Evolutionary conservation across 1,140 invertebrate species (phyloP), one percentile per base, ranked within the genome.

Genomic region (Papilio polyxenes): DNA sequence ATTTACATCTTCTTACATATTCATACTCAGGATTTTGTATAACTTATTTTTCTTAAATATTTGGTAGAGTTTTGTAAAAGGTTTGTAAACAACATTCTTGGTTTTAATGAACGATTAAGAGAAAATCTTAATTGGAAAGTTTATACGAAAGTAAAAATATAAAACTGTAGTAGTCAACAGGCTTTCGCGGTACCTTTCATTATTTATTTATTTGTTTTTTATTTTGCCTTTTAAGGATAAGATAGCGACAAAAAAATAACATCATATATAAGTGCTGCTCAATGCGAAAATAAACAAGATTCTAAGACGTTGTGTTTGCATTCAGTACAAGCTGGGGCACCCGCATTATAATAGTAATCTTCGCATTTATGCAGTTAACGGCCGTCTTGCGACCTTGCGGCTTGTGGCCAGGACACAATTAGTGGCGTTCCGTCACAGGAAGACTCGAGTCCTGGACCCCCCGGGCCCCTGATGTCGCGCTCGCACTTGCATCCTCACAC

Each of bases 321-420:
- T 69, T 81, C 89, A 56, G 62, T 90, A 82, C 87, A 3, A 3
- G 44, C 79, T 78, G 78, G 48, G 72, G 84, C 83, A 84, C 84
- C 85, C 88, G 89, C 86, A 91, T 89, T 84, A 88, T 84, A 87
- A 83, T 81, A 78, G 86, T 90, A 93, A 92, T 92, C 91, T 91
- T 89, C 87, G 87, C 86, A 93, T 90, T 93, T 91, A 92, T 89
- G 87, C 86, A 90, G 88, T 92, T 92, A 90, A 85, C 84, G 83
- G 82, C 83, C 81, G 84, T 83, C 80, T 75, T 81, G 80, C 85
- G 91, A 90, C 92, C 92, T 92, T 92, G 90, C 72, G 75, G 83
- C 86, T 92, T 92, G 90, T 59, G 75, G 83, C 86, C 90, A 90
- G 89, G 89, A 92, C 88, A 89, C 89, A 90, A 90, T 92, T 91